Evolutionary conservation across 2,113 vertebrate genomes (phyloP), one percentile per base, ranked within the genome.

Genomic region (Ivindomyrus marchei): DNA sequence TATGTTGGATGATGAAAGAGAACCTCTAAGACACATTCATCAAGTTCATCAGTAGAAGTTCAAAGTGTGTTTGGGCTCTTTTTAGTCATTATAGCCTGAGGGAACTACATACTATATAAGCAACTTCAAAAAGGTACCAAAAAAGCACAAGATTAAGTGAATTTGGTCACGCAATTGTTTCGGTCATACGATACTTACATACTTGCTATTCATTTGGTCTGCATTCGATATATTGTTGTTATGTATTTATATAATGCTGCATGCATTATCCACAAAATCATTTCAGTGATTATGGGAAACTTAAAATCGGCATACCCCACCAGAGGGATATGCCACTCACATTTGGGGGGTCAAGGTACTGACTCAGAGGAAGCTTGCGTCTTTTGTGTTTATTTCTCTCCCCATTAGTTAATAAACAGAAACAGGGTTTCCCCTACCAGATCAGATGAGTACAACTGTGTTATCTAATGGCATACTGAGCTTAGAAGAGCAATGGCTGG

Each of bases 381-480:
- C 92, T 89, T 11, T 13, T 10, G 88, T 92, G 87, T 92, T 88
- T 36, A 17, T 88, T 31, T 89, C 93, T 92, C 91, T 89, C 83
- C 77, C 50, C 0, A 86, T 91, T 91, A 94, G 93, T 94, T 87
- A 89, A 58, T 87, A 92, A 92, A 91, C 85, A 91, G 90, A 90
- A 90, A 84, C 53, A 42, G n/a, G 49, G 56, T 52, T 87, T 88
- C 56, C 80, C 90, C 90, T 89, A 88, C 53, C 91, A 7, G 11
- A 89, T 58, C 62, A 47, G 89, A 53, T 84, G 91, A 90, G 86
- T 2, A 17, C 19, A 90, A 1, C 11, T 21, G 24, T 83, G 39
- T 92, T 66, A 91, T 87, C 50, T 77, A 88, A 90, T 27, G 90
- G 47, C 91, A 91, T 88, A 92, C 93, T 87, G 88, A 90, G 19